Evolutionary conservation across 2,797 vertebrate genomes (phyloP), one percentile per base, ranked within the genome.

Genomic region (Simalia tracyae): DNA sequence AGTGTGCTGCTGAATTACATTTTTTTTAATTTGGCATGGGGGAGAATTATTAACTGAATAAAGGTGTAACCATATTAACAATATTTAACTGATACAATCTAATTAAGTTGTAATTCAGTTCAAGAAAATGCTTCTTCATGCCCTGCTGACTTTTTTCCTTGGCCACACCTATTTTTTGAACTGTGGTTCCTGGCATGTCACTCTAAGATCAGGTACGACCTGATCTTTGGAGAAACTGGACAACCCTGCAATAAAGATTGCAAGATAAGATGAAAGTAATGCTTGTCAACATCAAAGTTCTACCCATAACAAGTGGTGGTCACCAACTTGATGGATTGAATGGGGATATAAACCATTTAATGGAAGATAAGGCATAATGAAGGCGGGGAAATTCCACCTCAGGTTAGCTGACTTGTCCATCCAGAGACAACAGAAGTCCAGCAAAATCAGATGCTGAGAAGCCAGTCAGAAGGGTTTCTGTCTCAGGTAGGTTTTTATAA

Each of bases 291-390:
- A 36, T 72, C 68, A 72, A n/a, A 72, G 5, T 72, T 72, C 15
- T 94, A 91, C 90, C 92, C 90, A 85, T 91, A 94, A 93, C 90
- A 92, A 68, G 59, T 57, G 68, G 94, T 24, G 31, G 56, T 76
- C 68, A 81, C 0, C 2, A 59, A 76, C 11, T 24, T 17, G 60
- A 66, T 50, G 42, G 0, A 46, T 88, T 50, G 8, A 87, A 66
- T 22, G 31, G 14, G 4, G 7, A 1, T 24, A 61, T 6, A 42
- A 63, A 59, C 6, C 26, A n/a, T 66, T 76, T 88, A 17, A 50
- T 54, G 14, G 28, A n/a, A 50, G 15, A 50, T 54, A n/a, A 66
- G 42, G 1, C 42, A 72, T 72, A 19, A 19, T 19, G 15, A 72
- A 36, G 31, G 6, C 36, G 15, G 0, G 6, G 15, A 72, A 72